A percentile compares a stretch with the other conserved stretches of the same genome.
phyloP scores from a whole-genome alignment of 2,113 vertebrate genomes.

The Macquaria ambigua region DNA sequence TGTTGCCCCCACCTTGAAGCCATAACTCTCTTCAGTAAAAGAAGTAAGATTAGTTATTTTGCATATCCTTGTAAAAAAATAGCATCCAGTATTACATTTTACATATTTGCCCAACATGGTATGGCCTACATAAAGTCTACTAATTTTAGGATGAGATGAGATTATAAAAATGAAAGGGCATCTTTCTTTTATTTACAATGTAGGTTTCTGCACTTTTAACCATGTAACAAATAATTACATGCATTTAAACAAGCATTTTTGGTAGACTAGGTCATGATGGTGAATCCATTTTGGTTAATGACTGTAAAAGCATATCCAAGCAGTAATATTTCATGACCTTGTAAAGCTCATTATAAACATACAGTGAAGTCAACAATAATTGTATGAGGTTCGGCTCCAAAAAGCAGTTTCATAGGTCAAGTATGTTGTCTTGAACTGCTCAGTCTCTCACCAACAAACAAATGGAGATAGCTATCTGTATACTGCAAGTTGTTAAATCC shows the following conservation, averaged over 20 bases:
- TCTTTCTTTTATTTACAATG: background rate
- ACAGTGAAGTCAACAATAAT: background rate
- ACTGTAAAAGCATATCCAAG: background rate
- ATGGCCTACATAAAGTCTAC: too few relatives aligned
- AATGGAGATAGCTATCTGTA: background rate
- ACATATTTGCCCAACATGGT: background rate
- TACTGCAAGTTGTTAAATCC: background rate
- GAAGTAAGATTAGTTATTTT: background rate
- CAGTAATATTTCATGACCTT: background rate
- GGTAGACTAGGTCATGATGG: background rate
- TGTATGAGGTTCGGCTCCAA: background rate
- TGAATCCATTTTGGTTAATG: background rate
- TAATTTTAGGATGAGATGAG: background rate
- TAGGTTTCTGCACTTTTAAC: background rate
- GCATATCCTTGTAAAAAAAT: background rate
- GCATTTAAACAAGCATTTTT: background rate
- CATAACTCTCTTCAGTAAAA: background rate
- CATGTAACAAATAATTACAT: background rate
- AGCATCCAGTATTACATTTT: background rate
- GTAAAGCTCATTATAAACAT: background rate
- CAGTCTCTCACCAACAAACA: background rate
- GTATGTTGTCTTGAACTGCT: background rate
- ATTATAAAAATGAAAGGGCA: background rate
- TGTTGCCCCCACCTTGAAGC: constrained; percentile 16
- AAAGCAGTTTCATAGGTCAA: background rate